Evolutionary conservation across 1,140 invertebrate genomes (phyloP).

Genomic region (Temnothorax nylanderi): DNA sequence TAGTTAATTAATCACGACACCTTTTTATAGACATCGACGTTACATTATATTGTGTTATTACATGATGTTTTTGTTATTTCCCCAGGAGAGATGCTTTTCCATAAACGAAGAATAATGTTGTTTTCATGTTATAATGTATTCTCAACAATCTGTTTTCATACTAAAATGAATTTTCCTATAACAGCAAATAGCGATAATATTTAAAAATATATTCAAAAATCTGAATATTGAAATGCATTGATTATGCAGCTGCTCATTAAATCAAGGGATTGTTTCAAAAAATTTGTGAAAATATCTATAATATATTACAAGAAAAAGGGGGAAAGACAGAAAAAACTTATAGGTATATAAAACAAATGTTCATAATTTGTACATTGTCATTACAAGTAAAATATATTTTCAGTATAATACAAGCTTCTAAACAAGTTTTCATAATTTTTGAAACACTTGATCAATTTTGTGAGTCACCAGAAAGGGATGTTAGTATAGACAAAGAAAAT

Average conservation of each 20-base stretch:
- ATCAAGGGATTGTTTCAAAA: neutral
- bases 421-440: neutral
- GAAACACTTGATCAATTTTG: neutral
- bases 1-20: neutral
- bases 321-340: neutral
- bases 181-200: constrained; percentile 4
- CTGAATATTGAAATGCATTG: constrained; percentile 11
- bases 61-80: constrained; percentile 9
- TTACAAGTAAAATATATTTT: neutral
- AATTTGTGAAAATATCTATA: neutral
- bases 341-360: neutral
- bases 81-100: neutral
- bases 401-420: neutral
- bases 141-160: constrained; percentile 34
- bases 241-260: neutral
- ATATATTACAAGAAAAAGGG: neutral
- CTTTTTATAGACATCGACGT: neutral
- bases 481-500: neutral
- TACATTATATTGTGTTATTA: constrained; percentile 23
- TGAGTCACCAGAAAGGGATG: neutral
- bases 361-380: neutral
- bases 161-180: constrained; percentile 22
- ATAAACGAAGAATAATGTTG: constrained; percentile 35
- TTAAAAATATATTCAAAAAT: neutral
- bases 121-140: constrained; percentile 28